Evolutionary conservation across 37 sponge, comb jelly and placozoan genomes (phyloP), one percentile per base, ranked within the genome.

Genomic region (Ianthella basta): DNA sequence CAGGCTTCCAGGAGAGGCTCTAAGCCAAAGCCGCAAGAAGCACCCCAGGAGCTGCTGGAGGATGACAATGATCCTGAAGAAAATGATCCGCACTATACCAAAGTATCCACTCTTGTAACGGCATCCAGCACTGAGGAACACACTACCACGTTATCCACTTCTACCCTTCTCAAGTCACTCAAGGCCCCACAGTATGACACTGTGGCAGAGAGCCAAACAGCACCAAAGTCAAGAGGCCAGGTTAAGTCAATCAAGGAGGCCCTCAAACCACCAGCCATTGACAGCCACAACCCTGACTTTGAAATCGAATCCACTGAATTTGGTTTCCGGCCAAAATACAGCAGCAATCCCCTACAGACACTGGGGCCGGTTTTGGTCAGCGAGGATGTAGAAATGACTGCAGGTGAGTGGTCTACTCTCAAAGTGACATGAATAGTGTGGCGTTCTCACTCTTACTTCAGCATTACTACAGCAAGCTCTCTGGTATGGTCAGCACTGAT

Each of bases 261-360:
- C 0, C 86, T 81, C 19, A 60, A 60, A 54, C 59, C 75, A 24
- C 37, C 35, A 19, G 12, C 32, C 16, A 34, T 25, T 1, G 50
- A 33, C 13, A 80, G 67, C 14, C 27, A 25, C 21, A 16, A 56
- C 16, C 61, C n/a, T 21, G 66, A 59, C 13, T 27, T 25, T 55
- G 40, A 67, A 30, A 55, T 56, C 29, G 85, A 29, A 15, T 69
- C 84, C 25, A n/a, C 84, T 19, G 83, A 86, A 60, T 81, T 92
- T 77, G 92, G 89, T 24, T 88, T 92, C 39, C 82, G 88, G 70
- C 87, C 89, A 25, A 64, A 81, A 55, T 83, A 73, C 77, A 86
- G 79, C 27, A 29, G 86, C 16, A 91, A 91, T 56, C 92, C 92
- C 8, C 85, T 91, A 0, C 82, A 65, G 61, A 40, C 64, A 69